Conservation (phyloP, 1,140 invertebrate species). For the Aphaenogaster rudis region DNA sequence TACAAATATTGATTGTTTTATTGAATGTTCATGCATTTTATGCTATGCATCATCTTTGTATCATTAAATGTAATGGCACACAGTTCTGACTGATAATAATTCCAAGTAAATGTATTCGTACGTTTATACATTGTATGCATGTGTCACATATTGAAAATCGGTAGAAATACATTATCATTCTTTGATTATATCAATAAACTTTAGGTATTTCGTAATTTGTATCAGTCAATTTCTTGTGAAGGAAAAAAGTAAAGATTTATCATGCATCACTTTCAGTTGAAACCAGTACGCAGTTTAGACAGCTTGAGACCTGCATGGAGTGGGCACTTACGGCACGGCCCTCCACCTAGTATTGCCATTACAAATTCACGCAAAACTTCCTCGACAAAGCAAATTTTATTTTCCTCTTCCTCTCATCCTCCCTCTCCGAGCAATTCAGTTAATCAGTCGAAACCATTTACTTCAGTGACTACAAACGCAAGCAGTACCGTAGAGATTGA, state of each 20-base stretch:
- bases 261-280: slow-evolving; percentile 87
- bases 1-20: slow-evolving; percentile 1
- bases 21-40: not conserved
- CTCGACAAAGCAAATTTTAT: slow-evolving; percentile 50
- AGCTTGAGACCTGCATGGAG: slow-evolving; percentile 87
- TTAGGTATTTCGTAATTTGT: slow-evolving; percentile 33
- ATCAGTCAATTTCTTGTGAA: slow-evolving; percentile 25
- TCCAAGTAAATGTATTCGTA: not conserved
- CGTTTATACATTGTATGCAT: slow-evolving; percentile 8
- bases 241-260: slow-evolving; percentile 63
- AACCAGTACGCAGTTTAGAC: slow-evolving; percentile 89
- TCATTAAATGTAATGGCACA: slow-evolving; percentile 12
- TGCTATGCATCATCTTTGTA: not conserved
- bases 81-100: not conserved
- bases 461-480: slow-evolving; percentile 20
- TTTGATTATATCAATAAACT: not conserved
- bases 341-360: slow-evolving; percentile 83
- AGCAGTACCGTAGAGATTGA: slow-evolving; percentile 32
- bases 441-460: slow-evolving; percentile 39
- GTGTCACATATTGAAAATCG: not conserved
- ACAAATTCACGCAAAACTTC: slow-evolving; percentile 68
- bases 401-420: slow-evolving; percentile 68
- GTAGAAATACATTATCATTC: not conserved
- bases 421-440: slow-evolving; percentile 52
- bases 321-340: slow-evolving; percentile 82